Evolutionary conservation across 2,113 vertebrate species (phyloP), one percentile per base, ranked within the genome.

Genomic region (Onychostoma macrolepis): DNA sequence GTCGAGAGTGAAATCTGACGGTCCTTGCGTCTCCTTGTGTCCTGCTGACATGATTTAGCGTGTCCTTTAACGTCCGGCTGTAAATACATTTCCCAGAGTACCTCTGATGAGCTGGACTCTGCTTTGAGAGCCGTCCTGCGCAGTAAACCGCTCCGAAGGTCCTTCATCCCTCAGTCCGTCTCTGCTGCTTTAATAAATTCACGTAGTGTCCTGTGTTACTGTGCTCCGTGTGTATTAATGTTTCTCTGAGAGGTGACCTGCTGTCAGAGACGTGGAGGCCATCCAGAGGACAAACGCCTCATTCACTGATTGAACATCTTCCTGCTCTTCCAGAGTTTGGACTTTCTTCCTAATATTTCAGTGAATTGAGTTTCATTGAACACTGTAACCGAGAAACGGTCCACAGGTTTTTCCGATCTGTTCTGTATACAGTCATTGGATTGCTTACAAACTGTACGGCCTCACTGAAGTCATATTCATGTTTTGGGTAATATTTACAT

Each of bases 261-360:
- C 89, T 83, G 87, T 91, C 88, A 90, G 84, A 63, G 24, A 43
- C 11, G 75, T 85, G 83, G 88, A 58, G 85, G 26, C 77, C 90
- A 87, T 90, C 89, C 89, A 83, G 89, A 90, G 69, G 85, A 88
- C 83, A 90, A 79, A 91, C 90, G 88, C 79, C 80, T 92, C 88
- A 90, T 91, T 92, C 89, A 89, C 88, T 90, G 88, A 93, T 91
- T 92, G 89, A 89, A 80, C 87, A 72, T 92, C 84, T 85, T 87
- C 50, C 43, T 45, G 5, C 45, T 78, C 74, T 17, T 48, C 74
- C 33, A 8, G 24, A 10, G 28, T 30, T 15, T 28, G 56, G 21
- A 9, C 21, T 24, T 45, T 45, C 45, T 45, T 45, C 45, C 45
- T 45, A 5, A 17, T 50, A 21, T 58, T 58, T 58, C 21, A 21